Evolutionary conservation across 2,113 vertebrate species (phyloP), one percentile per base, ranked within the genome.

Genomic region (Pituophis catenifer): DNA sequence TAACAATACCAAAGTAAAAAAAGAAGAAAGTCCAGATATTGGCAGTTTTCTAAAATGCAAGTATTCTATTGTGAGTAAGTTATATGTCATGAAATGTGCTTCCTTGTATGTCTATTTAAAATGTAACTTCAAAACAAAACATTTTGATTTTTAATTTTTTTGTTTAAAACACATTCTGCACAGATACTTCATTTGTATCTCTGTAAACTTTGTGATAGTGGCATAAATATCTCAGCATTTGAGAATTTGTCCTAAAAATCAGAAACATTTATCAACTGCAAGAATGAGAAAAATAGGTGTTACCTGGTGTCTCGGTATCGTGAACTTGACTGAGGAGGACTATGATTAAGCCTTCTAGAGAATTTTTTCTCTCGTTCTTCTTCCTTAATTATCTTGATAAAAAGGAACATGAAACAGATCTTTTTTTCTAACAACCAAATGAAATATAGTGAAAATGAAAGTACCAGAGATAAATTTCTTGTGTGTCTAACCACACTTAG

Each of bases 361-460:
- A 99, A 98, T 94, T 99, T 99, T 90, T 99, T 99, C 86, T 99
- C 99, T 91, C 99, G 95, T 8, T 99, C 99, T 89, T 99, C 99
- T 93, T 99, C 99, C 91, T 99, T 98, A 95, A 97, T 98, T 88
- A 98, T 94, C 98, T 99, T 91, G 96, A 95, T 95, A 54, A 89
- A 3, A 93, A 90, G 9, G 21, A 92, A 13, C 85, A 44, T 91
- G 75, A 91, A 86, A 81, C 7, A 81, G 17, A 21, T 81, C 8
- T 19, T 44, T n/a, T n/a, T 17, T 86, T 59, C 48, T 55, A 89
- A 17, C 85, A 89, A 21, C 8, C 10, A 91, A 52, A 24, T 5
- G 0, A 0, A 93, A 12, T 17, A 38, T 0, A 55, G 29, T 70
- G 2, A 29, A 70, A 70, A 70, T 65, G 62, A 65, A 13, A 65